Base-by-base conservation (phyloP, 2,888 invertebrate species). In the Orchestes rusci region DNA sequence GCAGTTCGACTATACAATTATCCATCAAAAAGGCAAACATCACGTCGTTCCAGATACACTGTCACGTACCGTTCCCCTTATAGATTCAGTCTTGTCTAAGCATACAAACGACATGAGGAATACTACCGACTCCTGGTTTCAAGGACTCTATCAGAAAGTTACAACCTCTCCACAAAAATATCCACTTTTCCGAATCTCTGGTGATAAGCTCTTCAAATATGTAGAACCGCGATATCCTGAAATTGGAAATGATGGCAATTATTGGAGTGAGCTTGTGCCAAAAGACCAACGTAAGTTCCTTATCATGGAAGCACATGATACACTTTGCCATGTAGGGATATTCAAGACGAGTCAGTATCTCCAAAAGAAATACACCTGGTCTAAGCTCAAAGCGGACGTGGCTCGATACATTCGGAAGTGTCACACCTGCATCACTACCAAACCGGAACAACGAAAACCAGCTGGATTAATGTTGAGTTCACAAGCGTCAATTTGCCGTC, bases 401-500 rank as follows among this genome's bases (percentile, higher is more conserved):
- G 15, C 8, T 4, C 4, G 4, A 1, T 36, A 20, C 13, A 2
- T 36, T 4, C 18, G 15, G 13, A 8, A 12, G 4, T 36, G 36
- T 13, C 18, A 36, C 4, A 15, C 12, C 20, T 36, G 36, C 13
- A 15, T 15, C 4, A 4, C 5, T n/a, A n/a, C n/a, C 12, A 36
- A 36, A 20, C 12, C 15, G 4, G 36, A 36, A 16, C 36, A 36
- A 16, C 7, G 13, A 19, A 8, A 8, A n/a, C 20, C 36, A 4
- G 19, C 36, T 19, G 36, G 36, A n/a, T 13, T 36, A n/a, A 36
- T 36, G 36, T 16, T 33, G 15, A 15, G 36, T 36, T 4, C 19
- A 4, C 2, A 15, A 4, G 13, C 36, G n/a, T 8, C n/a, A n/a
- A 13, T 36, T 7, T 13, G n/a, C n/a, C 19, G 13, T 12, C 51